Evolutionary conservation across 2,888 invertebrate genomes (phyloP), one percentile per base, ranked within the genome.

Genomic region (Rhorus exstirpatorius): DNA sequence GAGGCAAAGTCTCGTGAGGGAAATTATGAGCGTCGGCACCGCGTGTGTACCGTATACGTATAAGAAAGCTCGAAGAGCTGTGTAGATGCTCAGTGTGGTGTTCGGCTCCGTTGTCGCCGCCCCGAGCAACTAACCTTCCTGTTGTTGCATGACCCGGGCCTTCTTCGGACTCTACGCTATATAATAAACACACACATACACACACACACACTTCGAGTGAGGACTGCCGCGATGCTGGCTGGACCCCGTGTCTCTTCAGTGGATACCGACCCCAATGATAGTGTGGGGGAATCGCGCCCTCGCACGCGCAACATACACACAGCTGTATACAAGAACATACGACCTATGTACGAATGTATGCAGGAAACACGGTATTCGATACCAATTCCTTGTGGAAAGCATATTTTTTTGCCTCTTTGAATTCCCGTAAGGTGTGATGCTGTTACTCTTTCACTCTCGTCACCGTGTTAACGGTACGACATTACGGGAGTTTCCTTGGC

Each of bases 101-200:
- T 89, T 90, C 89, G 90, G 51, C 74, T 88, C 88, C 88, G 90
- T 90, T 91, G 90, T 90, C 90, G 91, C 88, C 87, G 91, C 91
- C 91, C 87, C 89, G 87, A 91, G 91, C 91, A 89, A 91, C 89
- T 91, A 91, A 91, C 90, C 91, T 91, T 91, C 90, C 90, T 90
- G 91, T 91, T 90, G 90, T 91, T 91, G 90, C 90, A 90, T 91
- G 91, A 90, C 90, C 91, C 86, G 88, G 84, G 86, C 89, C 89
- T 89, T 89, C 89, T 88, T 89, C 88, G 86, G 88, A 87, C 83
- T 89, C 89, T 86, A 17, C 71, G 44, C 63, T 78, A 51, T 63
- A 70, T 51, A 68, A 55, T 31, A 55, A n/a, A 51, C 10, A 51
- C n/a, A 38, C n/a, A 24, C 68, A 14, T 7, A 35, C 14, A 21